Conservation (phyloP, 2,888 invertebrate genomes). For the Prenolepis imparis region DNA sequence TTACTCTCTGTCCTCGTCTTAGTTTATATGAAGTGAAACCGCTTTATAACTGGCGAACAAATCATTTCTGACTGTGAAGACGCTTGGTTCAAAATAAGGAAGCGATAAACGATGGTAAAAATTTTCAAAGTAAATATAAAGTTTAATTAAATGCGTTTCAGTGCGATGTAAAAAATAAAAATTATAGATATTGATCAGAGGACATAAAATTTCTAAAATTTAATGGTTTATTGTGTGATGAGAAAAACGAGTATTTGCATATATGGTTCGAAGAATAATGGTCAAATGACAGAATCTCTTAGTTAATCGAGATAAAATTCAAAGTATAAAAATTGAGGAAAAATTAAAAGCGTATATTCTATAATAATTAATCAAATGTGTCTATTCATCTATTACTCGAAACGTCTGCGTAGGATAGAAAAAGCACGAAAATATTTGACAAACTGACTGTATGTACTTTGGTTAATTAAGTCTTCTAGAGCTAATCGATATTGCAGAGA, state of each 20-base stretch:
- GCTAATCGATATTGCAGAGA: conserved; percentile 18
- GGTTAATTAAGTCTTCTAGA: conserved; percentile 31
- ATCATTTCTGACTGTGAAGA: conserved; percentile 4
- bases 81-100: not conserved
- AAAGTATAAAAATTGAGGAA: not conserved
- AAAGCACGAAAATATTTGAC: conserved; percentile 11
- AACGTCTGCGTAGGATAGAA: not conserved
- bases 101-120: not conserved
- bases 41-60: conserved; percentile 17
- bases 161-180: conserved; percentile 3
- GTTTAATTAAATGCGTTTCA: conserved; percentile 5
- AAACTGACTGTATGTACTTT: conserved; percentile 28
- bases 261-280: not conserved
- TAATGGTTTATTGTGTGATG: not conserved
- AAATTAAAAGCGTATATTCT: not conserved
- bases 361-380: conserved; percentile 36
- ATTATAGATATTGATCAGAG: not conserved
- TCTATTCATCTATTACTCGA: not conserved
- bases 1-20: not conserved
- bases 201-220: conserved; percentile 12
- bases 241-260: not conserved
- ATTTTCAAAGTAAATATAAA: conserved; percentile 17
- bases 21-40: not conserved
- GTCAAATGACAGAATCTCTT: not conserved
- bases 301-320: not conserved